Base-by-base conservation (phyloP, 2,113 vertebrate genomes). In the Zapornia atra region DNA sequence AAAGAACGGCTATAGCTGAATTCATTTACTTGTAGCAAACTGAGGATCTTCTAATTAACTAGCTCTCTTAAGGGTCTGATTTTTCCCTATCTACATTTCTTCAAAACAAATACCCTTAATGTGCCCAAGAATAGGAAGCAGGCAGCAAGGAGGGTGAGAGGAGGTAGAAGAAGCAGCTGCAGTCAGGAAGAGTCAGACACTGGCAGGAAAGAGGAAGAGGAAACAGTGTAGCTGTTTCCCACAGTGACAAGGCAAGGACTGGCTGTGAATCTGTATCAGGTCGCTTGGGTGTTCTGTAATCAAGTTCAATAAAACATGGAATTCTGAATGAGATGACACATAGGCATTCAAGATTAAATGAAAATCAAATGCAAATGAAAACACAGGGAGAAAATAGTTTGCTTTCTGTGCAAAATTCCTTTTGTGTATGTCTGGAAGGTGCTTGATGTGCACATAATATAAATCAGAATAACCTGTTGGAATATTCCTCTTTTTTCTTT, bases 321-420 rank as follows among this genome's bases (percentile, higher is more conserved):
- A 84, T 85, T 75, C 61, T 61, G 14, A 87, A 78, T 66, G 28
- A 93, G 29, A 14, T 84, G 51, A 61, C 28, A 63, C 5, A 4
- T 12, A 84, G 16, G 57, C 13, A 75, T 59, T 84, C 51, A 84
- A 94, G 31, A 78, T 57, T 70, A 89, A 95, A 91, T 60, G 7
- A 78, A 89, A 95, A 91, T 60, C 7, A 78, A 91, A 84, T 78
- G 33, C 38, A 86, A 69, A 65, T 70, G 9, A 48, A 82, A 96
- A 59, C 10, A 78, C n/a, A 59, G 51, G 12, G 21, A 18, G 73
- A 73, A 94, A 42, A 22, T 18, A 14, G 9, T 70, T 73, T 78
- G 9, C 21, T 84, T 87, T 87, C 6, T 31, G 15, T 44, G 9
- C 31, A 89, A 66, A 79, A 84, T 53, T 90, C 14, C 5, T 93